Evolutionary conservation across 23 tunicate species (phyloP).

Genomic region (Trididemnum clinides): DNA sequence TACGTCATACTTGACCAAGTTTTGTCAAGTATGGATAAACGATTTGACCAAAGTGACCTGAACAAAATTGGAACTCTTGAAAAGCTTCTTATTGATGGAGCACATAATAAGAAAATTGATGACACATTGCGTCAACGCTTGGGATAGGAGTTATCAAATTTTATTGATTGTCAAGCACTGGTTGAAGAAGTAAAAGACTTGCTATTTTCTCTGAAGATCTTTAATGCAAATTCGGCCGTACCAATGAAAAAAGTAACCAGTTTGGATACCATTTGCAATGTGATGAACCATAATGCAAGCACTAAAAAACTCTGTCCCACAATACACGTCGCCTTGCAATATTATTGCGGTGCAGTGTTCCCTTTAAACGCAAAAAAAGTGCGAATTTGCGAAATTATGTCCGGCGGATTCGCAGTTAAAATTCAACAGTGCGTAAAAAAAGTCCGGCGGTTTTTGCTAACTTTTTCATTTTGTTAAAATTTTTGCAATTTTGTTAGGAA

Average conservation of each 20-base stretch:
- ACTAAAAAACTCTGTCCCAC: conserved; percentile 23
- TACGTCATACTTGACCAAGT: conserved; percentile 27
- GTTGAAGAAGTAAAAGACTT: conserved; percentile 27
- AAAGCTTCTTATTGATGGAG: conserved; percentile 27
- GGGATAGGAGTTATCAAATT: conserved; percentile 14
- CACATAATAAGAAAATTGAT: conserved; percentile 16
- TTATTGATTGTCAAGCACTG: conserved; percentile 32
- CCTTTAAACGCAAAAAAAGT: too few relatives aligned
- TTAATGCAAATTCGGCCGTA: conserved; percentile 27
- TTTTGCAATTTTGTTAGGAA: too few relatives aligned
- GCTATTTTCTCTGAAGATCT: conserved; percentile 13
- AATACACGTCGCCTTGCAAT: conserved; percentile 23
- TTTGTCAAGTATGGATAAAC: conserved; percentile 26
- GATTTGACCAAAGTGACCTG: conserved; percentile 26
- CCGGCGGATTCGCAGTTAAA: too few relatives aligned
- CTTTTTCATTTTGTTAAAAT: too few relatives aligned
- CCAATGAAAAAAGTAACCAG: conserved; percentile 24
- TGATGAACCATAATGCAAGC: conserved; percentile 32
- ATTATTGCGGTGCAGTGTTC: too few relatives aligned
- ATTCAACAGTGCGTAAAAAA: too few relatives aligned
- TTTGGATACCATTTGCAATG: conserved; percentile 28
- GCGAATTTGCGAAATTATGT: too few relatives aligned
- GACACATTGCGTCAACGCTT: conserved; percentile 33
- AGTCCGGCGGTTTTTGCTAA: too few relatives aligned
- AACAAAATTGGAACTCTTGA: conserved; percentile 21